These are phyloP conservation scores for Cercocebus atys DNA, from an alignment of 2,113 vertebrate species.

Conservation along the genomic window DNA sequence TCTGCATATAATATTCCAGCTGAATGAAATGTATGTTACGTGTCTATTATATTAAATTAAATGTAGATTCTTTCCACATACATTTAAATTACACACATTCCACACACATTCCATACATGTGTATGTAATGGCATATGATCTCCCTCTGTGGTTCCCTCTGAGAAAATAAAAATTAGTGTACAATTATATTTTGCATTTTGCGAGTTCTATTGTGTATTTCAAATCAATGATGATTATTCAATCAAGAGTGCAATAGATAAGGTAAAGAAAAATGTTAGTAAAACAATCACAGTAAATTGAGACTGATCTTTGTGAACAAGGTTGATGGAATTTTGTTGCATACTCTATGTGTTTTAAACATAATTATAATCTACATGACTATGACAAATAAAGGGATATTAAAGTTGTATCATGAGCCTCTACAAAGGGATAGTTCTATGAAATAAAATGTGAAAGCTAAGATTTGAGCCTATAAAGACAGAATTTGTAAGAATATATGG, in stretches of 20 bases:
- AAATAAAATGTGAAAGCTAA: not conserved
- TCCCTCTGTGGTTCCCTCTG: not conserved
- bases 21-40: not conserved
- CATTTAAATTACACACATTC: too few relatives aligned
- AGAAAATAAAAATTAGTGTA: not conserved
- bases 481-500: not conserved
- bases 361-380: not conserved
- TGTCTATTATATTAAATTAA: not conserved
- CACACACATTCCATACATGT: too few relatives aligned
- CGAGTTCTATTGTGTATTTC: not conserved
- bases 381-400: not conserved
- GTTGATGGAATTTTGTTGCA: not conserved
- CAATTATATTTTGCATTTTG: not conserved
- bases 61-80: not conserved
- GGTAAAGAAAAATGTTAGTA: not conserved
- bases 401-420: not conserved
- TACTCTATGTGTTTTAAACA: not conserved
- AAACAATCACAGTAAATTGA: not conserved
- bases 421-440: not conserved
- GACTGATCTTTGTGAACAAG: not conserved
- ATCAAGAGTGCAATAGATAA: not conserved
- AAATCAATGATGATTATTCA: not conserved
- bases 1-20: not conserved
- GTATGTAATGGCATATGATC: not conserved
- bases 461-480: not conserved